These are phyloP conservation scores for Drosophila quadrilineata DNA, from an alignment of 1,140 invertebrate species.

Conservation along the genomic window DNA sequence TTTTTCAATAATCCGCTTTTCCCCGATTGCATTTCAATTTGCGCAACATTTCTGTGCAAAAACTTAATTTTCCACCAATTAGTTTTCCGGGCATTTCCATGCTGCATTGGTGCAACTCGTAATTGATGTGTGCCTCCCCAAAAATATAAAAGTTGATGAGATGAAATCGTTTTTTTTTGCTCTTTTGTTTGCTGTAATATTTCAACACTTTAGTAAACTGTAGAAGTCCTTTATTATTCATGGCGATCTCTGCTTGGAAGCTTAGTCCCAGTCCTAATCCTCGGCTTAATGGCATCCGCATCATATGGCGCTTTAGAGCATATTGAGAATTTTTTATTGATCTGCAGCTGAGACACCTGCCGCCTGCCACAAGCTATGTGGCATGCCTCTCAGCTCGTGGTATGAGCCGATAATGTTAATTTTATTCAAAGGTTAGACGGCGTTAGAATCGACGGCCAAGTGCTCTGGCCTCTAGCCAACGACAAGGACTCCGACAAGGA, in stretches of 20 bases:
- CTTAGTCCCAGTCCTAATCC: conserved; percentile 2
- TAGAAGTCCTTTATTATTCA: background rate
- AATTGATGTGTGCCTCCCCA: conserved; percentile 59
- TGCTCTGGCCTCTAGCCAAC: conserved; percentile 1
- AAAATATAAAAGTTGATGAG: background rate
- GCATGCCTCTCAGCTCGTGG: conserved; percentile 17
- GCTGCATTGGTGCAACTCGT: conserved; percentile 12
- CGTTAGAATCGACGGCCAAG: conserved; percentile 53
- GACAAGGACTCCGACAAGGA: background rate
- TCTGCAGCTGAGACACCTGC: conserved; percentile 26
- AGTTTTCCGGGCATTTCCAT: conserved; percentile 45
- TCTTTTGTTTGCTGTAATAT: too few species aligned
- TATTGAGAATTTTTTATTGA: conserved; percentile 66
- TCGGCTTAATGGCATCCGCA: conserved; percentile 44
- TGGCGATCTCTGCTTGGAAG: background rate
- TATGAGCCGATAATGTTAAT: conserved; percentile 66
- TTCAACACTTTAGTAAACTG: background rate
- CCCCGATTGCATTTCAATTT: conserved; percentile 78
- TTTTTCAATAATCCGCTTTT: conserved; percentile 78
- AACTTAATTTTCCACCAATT: conserved; percentile 79
- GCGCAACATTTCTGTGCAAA: conserved; percentile 72
- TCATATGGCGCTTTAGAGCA: conserved; percentile 50
- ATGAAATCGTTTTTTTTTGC: conserved; percentile 1
- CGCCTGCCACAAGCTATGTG: conserved; percentile 30
- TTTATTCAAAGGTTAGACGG: conserved; percentile 76